Evolutionary conservation across 2,888 invertebrate genomes (phyloP).

Genomic region (Rugalucina vietnamica): DNA sequence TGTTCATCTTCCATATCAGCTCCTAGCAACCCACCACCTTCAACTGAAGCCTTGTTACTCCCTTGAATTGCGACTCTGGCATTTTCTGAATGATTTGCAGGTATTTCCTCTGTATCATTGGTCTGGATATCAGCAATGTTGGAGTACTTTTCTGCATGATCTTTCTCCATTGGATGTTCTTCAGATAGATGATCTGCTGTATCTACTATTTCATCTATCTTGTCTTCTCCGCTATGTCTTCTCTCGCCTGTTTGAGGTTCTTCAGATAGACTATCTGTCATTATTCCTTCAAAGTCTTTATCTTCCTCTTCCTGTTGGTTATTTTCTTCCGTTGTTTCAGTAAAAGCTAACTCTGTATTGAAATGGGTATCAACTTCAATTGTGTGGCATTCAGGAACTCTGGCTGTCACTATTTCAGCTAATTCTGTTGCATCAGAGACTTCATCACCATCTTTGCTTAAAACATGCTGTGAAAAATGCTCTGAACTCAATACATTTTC

Average conservation of each 20-base stretch:
- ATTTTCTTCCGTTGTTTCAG: neutral
- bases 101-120: neutral
- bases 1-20: neutral
- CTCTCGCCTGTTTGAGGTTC: no score
- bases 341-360: neutral
- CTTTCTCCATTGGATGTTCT: neutral
- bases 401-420: neutral
- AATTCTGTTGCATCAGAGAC: neutral
- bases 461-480: neutral
- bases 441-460: neutral
- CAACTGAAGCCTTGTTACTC: neutral
- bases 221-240: neutral
- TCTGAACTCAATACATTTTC: neutral
- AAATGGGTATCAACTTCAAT: neutral
- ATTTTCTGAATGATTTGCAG: neutral
- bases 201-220: neutral
- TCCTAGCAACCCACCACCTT: neutral
- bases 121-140: neutral
- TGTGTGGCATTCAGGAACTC: neutral
- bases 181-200: neutral
- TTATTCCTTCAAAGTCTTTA: neutral
- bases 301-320: neutral
- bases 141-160: neutral
- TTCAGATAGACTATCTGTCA: neutral
- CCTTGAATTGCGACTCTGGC: neutral